Evolutionary conservation across 2,113 vertebrate species (phyloP), one percentile per base, ranked within the genome.

Genomic region (Ptilorrhoa leucosticta): DNA sequence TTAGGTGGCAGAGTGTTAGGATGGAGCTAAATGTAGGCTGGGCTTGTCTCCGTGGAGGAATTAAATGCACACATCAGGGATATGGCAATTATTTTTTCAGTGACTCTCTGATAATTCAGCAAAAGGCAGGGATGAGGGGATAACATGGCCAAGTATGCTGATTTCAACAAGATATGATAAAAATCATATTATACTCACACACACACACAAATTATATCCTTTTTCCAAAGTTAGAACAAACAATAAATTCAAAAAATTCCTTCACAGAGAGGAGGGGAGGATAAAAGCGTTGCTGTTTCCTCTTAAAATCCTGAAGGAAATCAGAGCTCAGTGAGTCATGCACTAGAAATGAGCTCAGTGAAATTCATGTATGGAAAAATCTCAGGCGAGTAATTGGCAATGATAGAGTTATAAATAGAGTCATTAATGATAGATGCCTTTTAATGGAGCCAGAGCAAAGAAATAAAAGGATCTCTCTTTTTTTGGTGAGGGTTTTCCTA

Each of bases 291-390:
- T 76, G 66, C 31, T 61, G 10, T 77, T 96, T 94, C 89, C 56
- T 93, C 73, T 95, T 87, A 45, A n/a, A 91, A 53, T 88, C 79
- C 92, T 85, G 35, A 90, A 94, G 77, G 86, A 91, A 87, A 89
- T 78, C 37, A 45, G 71, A 80, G 81, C 80, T 95, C 45, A 54
- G 66, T 91, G 90, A 96, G 68, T 94, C 93, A 91, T 45, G 48
- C 33, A 26, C 40, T 85, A 89, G 61, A 88, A 91, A 68, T 61
- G 33, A 83, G 54, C n/a, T 87, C 39, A 83, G 50, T 78, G 53
- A 90, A 93, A 83, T 65, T 77, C 13, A 42, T 8, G 9, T 47
- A 33, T 39, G 35, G 51, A 86, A 83, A 71, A 93, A 90, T 84
- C 61, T 94, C 69, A 63, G 57, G 50, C 4, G 0, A 89, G 31